These are phyloP conservation scores for Diplodus sargus DNA, from an alignment of 2,797 vertebrate species.

Conservation along the genomic window DNA sequence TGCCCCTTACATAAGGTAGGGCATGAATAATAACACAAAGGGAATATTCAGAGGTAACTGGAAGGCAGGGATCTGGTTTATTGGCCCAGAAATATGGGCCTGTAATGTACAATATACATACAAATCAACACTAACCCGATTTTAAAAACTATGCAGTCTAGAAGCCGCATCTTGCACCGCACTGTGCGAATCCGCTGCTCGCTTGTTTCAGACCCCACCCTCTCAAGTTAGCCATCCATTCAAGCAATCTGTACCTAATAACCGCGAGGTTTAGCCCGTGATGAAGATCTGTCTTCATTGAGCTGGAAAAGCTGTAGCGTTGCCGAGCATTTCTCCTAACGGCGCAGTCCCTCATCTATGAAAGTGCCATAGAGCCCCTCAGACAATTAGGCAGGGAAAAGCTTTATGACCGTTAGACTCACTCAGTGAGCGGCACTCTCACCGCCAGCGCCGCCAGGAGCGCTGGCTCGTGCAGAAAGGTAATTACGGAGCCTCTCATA, in stretches of 20 bases:
- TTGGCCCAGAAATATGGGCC: conserved; percentile 49
- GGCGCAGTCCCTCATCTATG: conserved; percentile 81
- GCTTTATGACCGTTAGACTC: conserved; percentile 85
- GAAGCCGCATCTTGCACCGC: conserved; percentile 24
- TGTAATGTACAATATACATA: conserved; percentile 33
- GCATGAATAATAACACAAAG: conserved; percentile 68
- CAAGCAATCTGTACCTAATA: conserved; percentile 78
- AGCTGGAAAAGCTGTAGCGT: conserved; percentile 79
- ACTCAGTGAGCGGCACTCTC: conserved; percentile 76
- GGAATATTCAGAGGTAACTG: conserved; percentile 63
- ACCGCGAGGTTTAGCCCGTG: conserved; percentile 72
- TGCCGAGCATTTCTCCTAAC: conserved; percentile 77
- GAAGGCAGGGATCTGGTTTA: conserved; percentile 46
- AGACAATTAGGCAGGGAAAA: conserved; percentile 86
- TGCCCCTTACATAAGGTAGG: conserved; percentile 67
- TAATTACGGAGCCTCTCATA: conserved; percentile 87
- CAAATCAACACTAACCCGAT: conserved; percentile 45
- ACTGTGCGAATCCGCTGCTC: conserved; percentile 36
- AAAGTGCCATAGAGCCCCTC: conserved; percentile 85
- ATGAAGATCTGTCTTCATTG: conserved; percentile 83
- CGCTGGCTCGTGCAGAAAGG: conserved; percentile 86
- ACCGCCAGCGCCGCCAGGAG: conserved; percentile 82
- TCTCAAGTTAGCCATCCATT: conserved; percentile 75
- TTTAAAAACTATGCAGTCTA: conserved; percentile 37
- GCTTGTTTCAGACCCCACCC: conserved; percentile 50